Conservation (phyloP, 2,797 vertebrate genomes). For the Gymnothorax reevesii region DNA sequence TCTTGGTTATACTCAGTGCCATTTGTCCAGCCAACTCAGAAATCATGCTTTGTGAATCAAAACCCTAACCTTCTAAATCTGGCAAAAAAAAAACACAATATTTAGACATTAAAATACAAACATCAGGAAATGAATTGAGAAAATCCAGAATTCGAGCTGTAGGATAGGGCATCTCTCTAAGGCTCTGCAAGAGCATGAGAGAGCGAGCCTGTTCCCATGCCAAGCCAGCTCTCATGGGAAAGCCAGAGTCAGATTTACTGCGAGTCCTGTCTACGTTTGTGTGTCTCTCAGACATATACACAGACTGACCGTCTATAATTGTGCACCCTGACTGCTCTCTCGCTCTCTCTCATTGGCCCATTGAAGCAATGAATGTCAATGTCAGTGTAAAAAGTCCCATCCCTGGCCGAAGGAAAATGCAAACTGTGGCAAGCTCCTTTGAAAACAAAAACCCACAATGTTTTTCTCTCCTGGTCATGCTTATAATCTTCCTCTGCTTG, state of each 20-base stretch:
- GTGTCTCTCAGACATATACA: conserved; percentile 7
- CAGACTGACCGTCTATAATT: neutral
- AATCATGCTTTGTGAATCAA: neutral
- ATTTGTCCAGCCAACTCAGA: too few relatives aligned
- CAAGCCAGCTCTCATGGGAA: conserved; percentile 22
- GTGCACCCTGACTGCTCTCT: neutral
- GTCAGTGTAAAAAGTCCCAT: conserved; percentile 2
- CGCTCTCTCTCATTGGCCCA: conserved; percentile 1
- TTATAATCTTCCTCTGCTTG: neutral
- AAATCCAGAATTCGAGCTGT: neutral
- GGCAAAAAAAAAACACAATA: neutral
- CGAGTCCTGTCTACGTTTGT: neutral
- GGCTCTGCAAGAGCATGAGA: neutral
- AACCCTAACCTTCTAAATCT: neutral
- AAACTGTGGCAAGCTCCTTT: neutral
- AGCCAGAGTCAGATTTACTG: neutral
- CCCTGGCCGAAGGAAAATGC: neutral
- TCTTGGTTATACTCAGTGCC: too few relatives aligned
- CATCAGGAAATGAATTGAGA: neutral
- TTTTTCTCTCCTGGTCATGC: conserved; percentile 5
- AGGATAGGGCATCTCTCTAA: neutral
- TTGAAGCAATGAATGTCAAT: neutral
- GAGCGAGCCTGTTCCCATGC: neutral
- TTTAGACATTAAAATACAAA: neutral
- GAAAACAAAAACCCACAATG: neutral